Evolutionary conservation across 2,888 invertebrate species (phyloP).

Genomic region (Rambutsinella grinnellia): DNA sequence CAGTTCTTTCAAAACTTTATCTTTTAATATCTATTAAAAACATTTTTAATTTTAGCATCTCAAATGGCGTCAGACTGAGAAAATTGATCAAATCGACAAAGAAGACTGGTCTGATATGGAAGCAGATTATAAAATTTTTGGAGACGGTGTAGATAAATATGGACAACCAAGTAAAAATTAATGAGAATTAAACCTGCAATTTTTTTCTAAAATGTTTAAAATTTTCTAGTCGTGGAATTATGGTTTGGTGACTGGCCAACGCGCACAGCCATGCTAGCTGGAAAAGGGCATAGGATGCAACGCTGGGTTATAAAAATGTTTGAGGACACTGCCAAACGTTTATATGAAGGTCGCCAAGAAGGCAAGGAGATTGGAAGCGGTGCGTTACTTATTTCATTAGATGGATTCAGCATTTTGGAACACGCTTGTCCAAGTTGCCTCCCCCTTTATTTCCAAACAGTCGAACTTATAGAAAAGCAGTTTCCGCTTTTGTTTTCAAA

Average conservation of each 20-base stretch:
- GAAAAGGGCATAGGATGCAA: not conserved
- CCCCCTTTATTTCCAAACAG: too few species aligned
- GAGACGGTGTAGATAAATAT: constrained; percentile 1
- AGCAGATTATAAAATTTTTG: constrained; percentile 7
- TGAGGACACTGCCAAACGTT: not conserved
- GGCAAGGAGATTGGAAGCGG: not conserved
- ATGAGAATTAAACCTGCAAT: not conserved
- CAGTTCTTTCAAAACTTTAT: too few species aligned
- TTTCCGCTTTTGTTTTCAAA: not conserved
- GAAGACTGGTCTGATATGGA: constrained; percentile 1
- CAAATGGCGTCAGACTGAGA: constrained; percentile 12
- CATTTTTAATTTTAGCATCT: constrained; percentile 3
- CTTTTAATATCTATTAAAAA: not conserved
- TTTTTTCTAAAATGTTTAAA: not conserved
- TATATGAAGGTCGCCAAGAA: not conserved
- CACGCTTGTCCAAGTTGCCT: constrained; percentile 14
- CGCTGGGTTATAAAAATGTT: not conserved
- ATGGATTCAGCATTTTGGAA: constrained; percentile 10
- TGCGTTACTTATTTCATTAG: not conserved
- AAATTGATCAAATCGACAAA: constrained; percentile 11
- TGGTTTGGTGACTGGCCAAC: constrained; percentile 1
- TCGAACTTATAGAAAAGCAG: not conserved
- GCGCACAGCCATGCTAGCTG: not conserved
- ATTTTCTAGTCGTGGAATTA: constrained; percentile 4
- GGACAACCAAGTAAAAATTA: constrained; percentile 19